Evolutionary conservation across 2,888 invertebrate species (phyloP), one percentile per base, ranked within the genome.

Genomic region (Leptopterna dolabrata): DNA sequence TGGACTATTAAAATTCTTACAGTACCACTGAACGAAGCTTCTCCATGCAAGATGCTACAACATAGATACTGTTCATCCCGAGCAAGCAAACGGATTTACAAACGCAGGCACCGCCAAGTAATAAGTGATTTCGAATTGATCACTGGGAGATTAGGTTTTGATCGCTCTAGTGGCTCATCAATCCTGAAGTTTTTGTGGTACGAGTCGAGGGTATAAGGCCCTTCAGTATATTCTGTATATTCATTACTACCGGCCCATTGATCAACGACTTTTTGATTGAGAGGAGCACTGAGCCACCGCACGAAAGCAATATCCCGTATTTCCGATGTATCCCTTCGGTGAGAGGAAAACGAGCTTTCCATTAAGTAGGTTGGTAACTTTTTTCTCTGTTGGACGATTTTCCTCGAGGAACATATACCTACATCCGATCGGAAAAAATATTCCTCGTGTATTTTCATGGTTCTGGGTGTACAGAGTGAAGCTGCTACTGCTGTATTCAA

Each of bases 241-340:
- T 63, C 63, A 63, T 63, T 63, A 63, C 63, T 63, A 24, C 24
- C 63, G 27, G 63, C 63, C 27, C 63, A 19, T 63, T 63, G 63
- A 63, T 63, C 63, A 63, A 63, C 63, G 63, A 63, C 63, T 63
- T 63, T 63, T 24, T 63, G 63, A 63, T 63, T 63, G 63, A 63
- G 63, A 63, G 63, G 63, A 63, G 24, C 63, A 7, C 63, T 11
- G 63, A 27, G 63, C 24, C 7, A 63, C 27, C 63, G 3, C 7
- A 0, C 63, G 63, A 13, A 7, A 24, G 24, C 24, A 63, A 63
- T 11, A 63, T 24, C 63, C 27, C 63, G 24, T 24, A 27, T 63
- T 19, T 63, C 63, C 63, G 24, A 63, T 63, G 0, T 13, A 63
- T 63, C 24, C 19, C 24, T 24, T 24, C 19, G 24, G 63, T 27